Percentiles rank a stretch among this genome's conserved stretches.
Conservation (phyloP, 1,140 invertebrate species). For the Drosophila novamexicana region DNA sequence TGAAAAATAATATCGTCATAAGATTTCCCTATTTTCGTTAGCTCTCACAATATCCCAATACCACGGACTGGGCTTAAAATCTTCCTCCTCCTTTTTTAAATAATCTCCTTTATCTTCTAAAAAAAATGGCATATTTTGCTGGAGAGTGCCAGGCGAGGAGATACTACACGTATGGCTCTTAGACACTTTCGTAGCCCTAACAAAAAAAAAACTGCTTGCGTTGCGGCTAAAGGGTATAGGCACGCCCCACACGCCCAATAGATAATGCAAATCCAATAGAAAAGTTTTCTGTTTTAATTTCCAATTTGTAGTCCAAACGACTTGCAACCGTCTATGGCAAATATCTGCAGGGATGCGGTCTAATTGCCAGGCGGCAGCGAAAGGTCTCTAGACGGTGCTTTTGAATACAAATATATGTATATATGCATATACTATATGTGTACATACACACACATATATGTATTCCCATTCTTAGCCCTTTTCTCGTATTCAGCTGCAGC, state of each 20-base stretch:
- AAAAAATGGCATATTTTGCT: too few species aligned
- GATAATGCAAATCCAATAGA: neutral
- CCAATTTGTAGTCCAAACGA: constrained; percentile 6
- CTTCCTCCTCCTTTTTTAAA: too few species aligned
- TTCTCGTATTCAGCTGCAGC: neutral
- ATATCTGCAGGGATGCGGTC: constrained; percentile 16
- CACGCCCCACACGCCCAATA: neutral
- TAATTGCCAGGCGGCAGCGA: constrained; percentile 22
- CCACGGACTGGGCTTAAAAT: too few species aligned
- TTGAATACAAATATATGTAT: neutral
- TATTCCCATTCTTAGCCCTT: neutral
- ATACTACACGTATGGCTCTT: neutral
- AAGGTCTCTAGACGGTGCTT: neutral
- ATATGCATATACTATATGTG: neutral
- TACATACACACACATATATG: neutral
- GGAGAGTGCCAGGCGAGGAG: too few species aligned
- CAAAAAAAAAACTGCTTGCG: neutral
- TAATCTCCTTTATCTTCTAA: too few species aligned
- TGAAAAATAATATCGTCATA: too few species aligned
- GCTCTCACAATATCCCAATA: too few species aligned
- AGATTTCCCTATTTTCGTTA: too few species aligned
- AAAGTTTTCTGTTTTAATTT: constrained; percentile 1
- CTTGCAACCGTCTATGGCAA: neutral
- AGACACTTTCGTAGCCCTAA: too few species aligned
- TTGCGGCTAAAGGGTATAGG: neutral